phyloP scores from a whole-genome alignment of 2,797 vertebrate genomes.

The Vireo griseus region DNA sequence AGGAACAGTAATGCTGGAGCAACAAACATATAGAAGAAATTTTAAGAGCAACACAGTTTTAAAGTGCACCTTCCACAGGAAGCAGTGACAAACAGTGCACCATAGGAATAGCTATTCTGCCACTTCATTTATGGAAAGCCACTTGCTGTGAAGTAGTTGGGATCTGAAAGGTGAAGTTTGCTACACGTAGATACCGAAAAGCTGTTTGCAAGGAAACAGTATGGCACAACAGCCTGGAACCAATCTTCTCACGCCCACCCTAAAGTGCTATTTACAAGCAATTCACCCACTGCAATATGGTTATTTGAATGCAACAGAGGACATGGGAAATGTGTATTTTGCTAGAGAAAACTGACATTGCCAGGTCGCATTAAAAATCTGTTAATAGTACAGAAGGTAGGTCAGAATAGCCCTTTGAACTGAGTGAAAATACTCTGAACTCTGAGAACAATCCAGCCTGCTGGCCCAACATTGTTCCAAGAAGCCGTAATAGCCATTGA shows the following conservation, averaged over 20 bases:
- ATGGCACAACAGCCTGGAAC: slow-evolving; percentile 47
- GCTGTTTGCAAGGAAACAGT: slow-evolving; percentile 58
- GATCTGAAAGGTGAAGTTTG: slow-evolving; percentile 31
- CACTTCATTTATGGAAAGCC: neutral
- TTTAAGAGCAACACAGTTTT: neutral
- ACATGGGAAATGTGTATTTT: slow-evolving; percentile 35
- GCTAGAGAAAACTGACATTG: neutral
- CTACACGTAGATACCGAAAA: slow-evolving; percentile 17
- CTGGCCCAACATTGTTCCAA: neutral
- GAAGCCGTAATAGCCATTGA: neutral
- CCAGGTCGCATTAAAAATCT: neutral
- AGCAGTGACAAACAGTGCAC: neutral
- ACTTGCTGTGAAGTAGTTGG: neutral
- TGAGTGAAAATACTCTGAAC: neutral
- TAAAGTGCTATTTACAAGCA: slow-evolving; percentile 68
- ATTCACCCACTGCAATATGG: slow-evolving; percentile 68
- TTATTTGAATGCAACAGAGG: slow-evolving; percentile 48
- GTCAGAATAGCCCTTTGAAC: neutral
- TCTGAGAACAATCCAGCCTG: neutral
- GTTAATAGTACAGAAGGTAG: neutral
- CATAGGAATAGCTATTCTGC: neutral
- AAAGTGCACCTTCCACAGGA: neutral
- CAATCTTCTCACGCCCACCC: slow-evolving; percentile 46
- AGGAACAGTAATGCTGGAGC: neutral
- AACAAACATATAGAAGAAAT: neutral